Conservation (phyloP, 2,113 vertebrate species). For the Dryoscopus gambensis region DNA sequence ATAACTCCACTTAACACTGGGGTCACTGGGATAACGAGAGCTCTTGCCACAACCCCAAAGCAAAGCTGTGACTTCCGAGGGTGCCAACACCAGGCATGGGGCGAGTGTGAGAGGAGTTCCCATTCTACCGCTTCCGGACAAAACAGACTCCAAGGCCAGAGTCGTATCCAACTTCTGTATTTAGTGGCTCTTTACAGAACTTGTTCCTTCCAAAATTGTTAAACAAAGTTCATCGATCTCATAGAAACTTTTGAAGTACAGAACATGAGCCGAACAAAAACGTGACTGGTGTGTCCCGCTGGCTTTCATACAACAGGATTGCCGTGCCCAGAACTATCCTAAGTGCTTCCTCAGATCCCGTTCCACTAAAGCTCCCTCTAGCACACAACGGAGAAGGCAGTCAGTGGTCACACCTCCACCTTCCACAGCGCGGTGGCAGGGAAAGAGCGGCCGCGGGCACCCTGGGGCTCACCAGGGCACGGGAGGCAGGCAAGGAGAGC, state of each 20-base stretch:
- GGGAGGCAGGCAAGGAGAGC: not conserved
- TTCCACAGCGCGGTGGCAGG: not conserved
- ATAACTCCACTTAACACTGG: not conserved
- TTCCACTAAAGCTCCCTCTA: slow-evolving; percentile 40
- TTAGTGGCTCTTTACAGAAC: slow-evolving; percentile 77
- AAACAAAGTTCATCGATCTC: slow-evolving; percentile 78
- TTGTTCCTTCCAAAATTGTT: slow-evolving; percentile 71
- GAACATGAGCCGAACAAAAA: slow-evolving; percentile 65
- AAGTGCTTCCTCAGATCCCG: slow-evolving; percentile 69
- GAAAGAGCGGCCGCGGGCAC: not conserved
- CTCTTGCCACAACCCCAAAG: not conserved
- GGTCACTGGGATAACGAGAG: not conserved
- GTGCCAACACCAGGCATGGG: not conserved
- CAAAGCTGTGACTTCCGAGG: not conserved
- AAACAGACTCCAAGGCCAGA: slow-evolving; percentile 48
- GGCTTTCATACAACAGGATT: slow-evolving; percentile 62
- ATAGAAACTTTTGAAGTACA: slow-evolving; percentile 75
- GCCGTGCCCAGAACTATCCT: slow-evolving; percentile 35
- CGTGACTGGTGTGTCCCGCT: slow-evolving; percentile 37
- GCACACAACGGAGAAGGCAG: not conserved
- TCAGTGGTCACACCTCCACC: not conserved
- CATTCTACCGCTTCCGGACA: not conserved
- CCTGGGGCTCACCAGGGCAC: not conserved
- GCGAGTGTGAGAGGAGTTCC: not conserved
- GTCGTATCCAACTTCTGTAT: slow-evolving; percentile 79